Evolutionary conservation across 1,140 invertebrate genomes (phyloP).

Genomic region (Drosophila simulans): DNA sequence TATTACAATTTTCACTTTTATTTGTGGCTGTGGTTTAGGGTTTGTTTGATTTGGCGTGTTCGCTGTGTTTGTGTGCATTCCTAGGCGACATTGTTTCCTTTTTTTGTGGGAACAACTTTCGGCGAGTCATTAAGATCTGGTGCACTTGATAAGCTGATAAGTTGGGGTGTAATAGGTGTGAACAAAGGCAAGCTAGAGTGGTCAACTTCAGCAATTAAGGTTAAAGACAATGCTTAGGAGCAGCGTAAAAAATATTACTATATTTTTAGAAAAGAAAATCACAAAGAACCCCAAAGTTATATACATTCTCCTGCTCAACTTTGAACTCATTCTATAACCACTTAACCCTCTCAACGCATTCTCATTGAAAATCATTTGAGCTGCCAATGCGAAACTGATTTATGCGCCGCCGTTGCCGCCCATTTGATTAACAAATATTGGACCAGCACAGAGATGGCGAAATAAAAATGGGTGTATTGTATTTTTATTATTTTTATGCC

Average conservation of each 20-base stretch:
- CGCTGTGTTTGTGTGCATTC: slow-evolving; percentile 36
- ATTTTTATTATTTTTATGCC: slow-evolving; percentile 58
- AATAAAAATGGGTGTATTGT: slow-evolving; percentile 49
- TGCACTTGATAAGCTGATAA: slow-evolving; percentile 11
- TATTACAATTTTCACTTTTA: slow-evolving; percentile 77
- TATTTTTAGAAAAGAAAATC: too few species aligned
- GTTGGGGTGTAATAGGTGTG: slow-evolving; percentile 39
- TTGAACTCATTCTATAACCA: not conserved
- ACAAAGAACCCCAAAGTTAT: not conserved
- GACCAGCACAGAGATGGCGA: slow-evolving; percentile 11
- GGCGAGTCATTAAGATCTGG: slow-evolving; percentile 43
- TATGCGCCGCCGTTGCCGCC: slow-evolving; percentile 60
- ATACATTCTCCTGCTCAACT: not conserved
- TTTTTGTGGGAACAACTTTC: slow-evolving; percentile 46
- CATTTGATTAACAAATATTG: slow-evolving; percentile 71
- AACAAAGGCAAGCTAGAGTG: slow-evolving; percentile 6
- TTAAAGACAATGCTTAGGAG: not conserved
- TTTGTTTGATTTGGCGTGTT: slow-evolving; percentile 61
- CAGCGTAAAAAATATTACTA: too few species aligned
- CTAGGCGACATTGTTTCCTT: slow-evolving; percentile 35
- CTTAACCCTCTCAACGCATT: slow-evolving; percentile 37
- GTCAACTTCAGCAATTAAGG: not conserved
- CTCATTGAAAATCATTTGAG: slow-evolving; percentile 15
- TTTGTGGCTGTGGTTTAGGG: slow-evolving; percentile 23
- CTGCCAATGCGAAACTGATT: slow-evolving; percentile 49